A percentile compares a stretch with the other conserved stretches of the same genome.
Conservation (phyloP, 1,140 invertebrate genomes). For the Habropoda laboriosa region DNA sequence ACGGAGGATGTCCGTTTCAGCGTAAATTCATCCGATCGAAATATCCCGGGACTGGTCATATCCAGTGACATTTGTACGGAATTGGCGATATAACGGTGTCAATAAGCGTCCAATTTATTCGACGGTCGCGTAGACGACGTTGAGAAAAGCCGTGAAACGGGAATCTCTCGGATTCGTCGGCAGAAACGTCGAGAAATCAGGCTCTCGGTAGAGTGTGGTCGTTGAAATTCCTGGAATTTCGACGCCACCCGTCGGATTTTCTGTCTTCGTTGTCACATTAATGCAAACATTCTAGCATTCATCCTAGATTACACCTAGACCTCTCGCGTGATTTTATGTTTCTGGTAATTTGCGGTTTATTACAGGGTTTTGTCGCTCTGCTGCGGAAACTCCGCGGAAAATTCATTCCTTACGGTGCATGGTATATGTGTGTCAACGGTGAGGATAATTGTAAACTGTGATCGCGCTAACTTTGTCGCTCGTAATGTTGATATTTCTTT, state of each 20-base stretch:
- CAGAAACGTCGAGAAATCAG: slow-evolving; percentile 14
- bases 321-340: not conserved
- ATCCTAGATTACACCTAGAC: not conserved
- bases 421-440: no score
- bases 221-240: slow-evolving; percentile 28
- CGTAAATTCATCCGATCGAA: not conserved
- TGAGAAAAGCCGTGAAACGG: not conserved
- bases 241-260: not conserved
- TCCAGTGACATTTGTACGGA: not conserved
- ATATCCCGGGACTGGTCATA: not conserved
- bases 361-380: no score
- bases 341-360: no score
- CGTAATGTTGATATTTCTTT: no score
- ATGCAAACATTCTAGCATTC: slow-evolving; percentile 1
- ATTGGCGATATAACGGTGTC: not conserved
- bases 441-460: no score
- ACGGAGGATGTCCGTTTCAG: not conserved
- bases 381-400: no score
- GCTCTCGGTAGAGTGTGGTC: not conserved
- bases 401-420: no score
- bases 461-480: no score
- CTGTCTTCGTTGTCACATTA: not conserved
- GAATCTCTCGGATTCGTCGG: slow-evolving; percentile 20
- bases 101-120: slow-evolving; percentile 2
- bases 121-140: not conserved